phyloP scores from a whole-genome alignment of 2,113 vertebrate species.

The Eclectus roratus region DNA sequence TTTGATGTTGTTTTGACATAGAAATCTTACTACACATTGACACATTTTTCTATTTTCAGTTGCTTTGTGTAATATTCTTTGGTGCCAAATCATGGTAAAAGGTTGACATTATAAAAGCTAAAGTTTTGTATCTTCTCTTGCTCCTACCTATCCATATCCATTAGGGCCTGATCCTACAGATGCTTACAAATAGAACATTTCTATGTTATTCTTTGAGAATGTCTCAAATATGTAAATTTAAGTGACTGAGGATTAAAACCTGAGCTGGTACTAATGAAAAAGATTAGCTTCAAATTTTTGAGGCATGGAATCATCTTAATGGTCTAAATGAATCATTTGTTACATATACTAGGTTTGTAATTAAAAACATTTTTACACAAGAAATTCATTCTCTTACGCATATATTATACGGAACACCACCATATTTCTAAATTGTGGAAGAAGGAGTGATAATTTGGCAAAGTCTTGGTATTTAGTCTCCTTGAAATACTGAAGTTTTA shows the following conservation, averaged over 20 bases:
- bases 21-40: conserved; percentile 24
- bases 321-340: background rate
- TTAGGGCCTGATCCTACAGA: background rate
- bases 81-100: conserved; percentile 16
- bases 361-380: background rate
- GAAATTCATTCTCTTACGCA: background rate
- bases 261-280: background rate
- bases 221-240: background rate
- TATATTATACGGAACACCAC: accelerated
- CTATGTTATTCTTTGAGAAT: background rate
- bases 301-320: background rate
- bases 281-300: background rate
- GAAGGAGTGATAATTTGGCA: background rate
- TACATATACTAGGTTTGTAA: background rate
- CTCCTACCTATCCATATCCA: background rate
- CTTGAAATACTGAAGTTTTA: background rate
- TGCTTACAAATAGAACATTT: background rate
- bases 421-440: background rate
- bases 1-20: conserved; percentile 55
- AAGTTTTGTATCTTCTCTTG: background rate
- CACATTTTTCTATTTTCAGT: conserved; percentile 33
- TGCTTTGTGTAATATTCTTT: background rate
- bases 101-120: conserved; percentile 14
- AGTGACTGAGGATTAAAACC: background rate
- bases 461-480: background rate